These are phyloP conservation scores for Synergus gifuensis DNA, from an alignment of 2,888 invertebrate species.

Conservation along the genomic window DNA sequence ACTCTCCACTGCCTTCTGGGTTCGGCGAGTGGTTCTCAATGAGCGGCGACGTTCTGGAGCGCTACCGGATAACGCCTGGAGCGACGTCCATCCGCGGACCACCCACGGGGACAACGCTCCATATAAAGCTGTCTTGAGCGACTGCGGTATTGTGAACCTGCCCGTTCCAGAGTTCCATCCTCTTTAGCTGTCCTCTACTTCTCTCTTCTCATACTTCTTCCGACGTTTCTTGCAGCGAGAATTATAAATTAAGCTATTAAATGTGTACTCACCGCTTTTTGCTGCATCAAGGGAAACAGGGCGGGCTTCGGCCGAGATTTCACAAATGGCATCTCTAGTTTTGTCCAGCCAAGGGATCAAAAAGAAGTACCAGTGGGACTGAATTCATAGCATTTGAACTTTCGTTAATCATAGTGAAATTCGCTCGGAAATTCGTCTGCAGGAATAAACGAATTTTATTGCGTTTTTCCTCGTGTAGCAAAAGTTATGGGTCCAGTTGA, in stretches of 20 bases:
- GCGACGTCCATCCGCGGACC: constrained; percentile 72
- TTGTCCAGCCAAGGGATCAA: neutral
- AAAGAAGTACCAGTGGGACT: neutral
- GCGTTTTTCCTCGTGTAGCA: no score
- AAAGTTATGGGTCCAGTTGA: no score
- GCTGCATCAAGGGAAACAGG: constrained; percentile 34
- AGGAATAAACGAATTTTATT: no score
- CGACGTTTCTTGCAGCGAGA: constrained; percentile 65
- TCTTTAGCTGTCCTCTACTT: constrained; percentile 52
- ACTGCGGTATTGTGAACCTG: constrained; percentile 64
- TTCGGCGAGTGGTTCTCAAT: constrained; percentile 64
- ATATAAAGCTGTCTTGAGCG: constrained; percentile 72
- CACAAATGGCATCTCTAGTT: constrained; percentile 21
- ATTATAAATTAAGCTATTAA: constrained; percentile 77
- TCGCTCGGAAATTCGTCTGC: no score
- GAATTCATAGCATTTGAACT: neutral
- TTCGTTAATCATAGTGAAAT: neutral
- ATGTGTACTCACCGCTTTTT: constrained; percentile 66
- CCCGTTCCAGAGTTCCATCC: constrained; percentile 55
- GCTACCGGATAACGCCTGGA: constrained; percentile 59
- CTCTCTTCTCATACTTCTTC: constrained; percentile 51
- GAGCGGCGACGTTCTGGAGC: constrained; percentile 43
- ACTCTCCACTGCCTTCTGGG: constrained; percentile 65
- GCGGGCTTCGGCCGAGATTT: constrained; percentile 34
- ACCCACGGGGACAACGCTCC: constrained; percentile 76